Base-by-base conservation (phyloP, 2,888 invertebrate genomes). In the Brachypterus glaber region DNA sequence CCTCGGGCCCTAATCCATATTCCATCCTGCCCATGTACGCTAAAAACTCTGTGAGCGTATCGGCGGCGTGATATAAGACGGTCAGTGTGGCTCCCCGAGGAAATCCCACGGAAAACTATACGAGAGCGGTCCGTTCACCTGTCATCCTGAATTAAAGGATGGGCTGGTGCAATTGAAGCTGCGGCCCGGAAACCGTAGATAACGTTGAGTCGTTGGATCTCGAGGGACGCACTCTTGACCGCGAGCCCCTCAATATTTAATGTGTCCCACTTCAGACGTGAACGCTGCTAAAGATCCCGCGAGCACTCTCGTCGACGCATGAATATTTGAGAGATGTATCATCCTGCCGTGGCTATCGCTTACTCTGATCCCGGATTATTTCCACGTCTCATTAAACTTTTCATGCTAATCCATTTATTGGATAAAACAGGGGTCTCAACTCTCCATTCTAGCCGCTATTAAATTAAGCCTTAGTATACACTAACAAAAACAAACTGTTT, bases 91-190 rank as follows among this genome's bases (percentile, higher is more conserved):
- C 54, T 61, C 62, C 60, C 62, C 52, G 46, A 61, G 64, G 64
- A 60, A 59, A 59, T 60, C 57, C 57, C 51, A 50, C 50, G 50
- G 49, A 47, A 51, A 52, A 47, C 42, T 40, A 15, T 42, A 44
- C 42, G 54, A 53, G 48, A 53, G 60, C 48, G 52, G 53, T 57
- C 62, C 57, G 59, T 60, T 58, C 68, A 71, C 71, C 70, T 71
- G 71, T 71, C 71, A 70, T 64, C 59, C 63, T 62, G 69, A 71
- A 71, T 71, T 71, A 71, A 71, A 70, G 71, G 67, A 71, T 70
- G 69, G 68, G 58, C 53, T 60, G 48, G 53, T 55, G 58, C 56
- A 58, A 56, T 55, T 56, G 58, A 54, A 55, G 53, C 53, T 47
- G 52, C 55, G 53, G 53, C 52, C 51, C 50, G 54, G 55, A 55